Percentiles rank a stretch among this genome's conserved stretches.
phyloP scores from a whole-genome alignment of 2,797 vertebrate species.

The Sphenopsis melanotis region DNA sequence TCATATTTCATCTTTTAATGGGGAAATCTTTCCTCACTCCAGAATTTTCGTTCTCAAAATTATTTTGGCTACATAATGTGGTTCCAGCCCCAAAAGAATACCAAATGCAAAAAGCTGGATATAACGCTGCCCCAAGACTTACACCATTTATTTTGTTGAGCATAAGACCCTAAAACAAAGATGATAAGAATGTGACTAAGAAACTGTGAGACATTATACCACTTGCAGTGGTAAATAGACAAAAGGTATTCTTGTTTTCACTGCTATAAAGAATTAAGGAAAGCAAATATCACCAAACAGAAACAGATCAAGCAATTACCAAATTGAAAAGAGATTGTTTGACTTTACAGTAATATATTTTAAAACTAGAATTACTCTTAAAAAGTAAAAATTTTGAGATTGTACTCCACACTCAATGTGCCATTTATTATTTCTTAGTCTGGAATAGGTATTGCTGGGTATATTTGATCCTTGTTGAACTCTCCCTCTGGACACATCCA shows the following conservation, averaged over 20 bases:
- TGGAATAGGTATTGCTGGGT: not conserved
- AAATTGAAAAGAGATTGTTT: not conserved
- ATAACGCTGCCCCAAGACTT: not conserved
- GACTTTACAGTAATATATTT: not conserved
- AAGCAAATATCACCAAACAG: not conserved
- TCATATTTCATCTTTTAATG: not conserved
- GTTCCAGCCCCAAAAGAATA: not conserved
- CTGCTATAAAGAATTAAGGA: not conserved
- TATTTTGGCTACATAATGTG: not conserved
- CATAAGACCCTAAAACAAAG: not conserved
- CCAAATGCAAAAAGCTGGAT: not conserved
- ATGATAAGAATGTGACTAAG: not conserved
- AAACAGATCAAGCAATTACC: not conserved
- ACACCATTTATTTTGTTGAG: not conserved
- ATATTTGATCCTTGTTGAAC: not conserved
- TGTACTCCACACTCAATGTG: not conserved
- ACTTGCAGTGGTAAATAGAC: not conserved
- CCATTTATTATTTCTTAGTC: not conserved
- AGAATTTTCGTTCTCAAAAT: not conserved
- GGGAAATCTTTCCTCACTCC: not conserved
- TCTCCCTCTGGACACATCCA: not conserved
- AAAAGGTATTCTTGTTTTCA: not conserved
- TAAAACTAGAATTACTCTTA: not conserved
- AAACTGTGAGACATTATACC: not conserved
- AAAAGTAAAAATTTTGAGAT: not conserved